Evolutionary conservation across 37 sponge, comb jelly and placozoan genomes (phyloP).

Genomic region (Cladorhizidae sp.): DNA sequence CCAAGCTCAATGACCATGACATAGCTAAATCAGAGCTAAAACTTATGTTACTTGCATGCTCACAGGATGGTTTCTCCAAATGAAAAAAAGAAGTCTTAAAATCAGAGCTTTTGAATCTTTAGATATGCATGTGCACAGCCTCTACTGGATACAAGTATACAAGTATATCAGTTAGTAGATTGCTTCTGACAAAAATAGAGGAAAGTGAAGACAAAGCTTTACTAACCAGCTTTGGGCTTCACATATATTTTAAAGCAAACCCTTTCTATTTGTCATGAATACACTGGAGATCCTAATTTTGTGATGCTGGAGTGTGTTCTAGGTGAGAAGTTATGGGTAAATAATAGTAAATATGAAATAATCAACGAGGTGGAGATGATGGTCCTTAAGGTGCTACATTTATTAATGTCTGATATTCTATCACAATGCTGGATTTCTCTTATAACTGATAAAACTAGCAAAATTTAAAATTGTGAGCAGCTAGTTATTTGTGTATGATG

Average conservation of each 20-base stretch:
- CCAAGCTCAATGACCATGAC: too few species aligned
- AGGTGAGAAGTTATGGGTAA: background rate
- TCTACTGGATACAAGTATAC: too few species aligned
- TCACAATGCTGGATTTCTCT: background rate
- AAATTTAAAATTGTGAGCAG: background rate
- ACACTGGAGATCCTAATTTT: background rate
- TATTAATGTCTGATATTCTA: background rate
- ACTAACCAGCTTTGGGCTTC: too few species aligned
- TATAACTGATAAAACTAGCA: background rate
- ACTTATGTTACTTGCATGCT: too few species aligned
- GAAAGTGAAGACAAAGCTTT: too few species aligned
- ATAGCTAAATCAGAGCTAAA: too few species aligned
- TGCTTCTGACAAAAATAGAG: too few species aligned
- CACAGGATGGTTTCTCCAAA: too few species aligned
- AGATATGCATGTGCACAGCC: too few species aligned
- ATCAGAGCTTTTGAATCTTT: too few species aligned
- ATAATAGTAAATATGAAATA: background rate
- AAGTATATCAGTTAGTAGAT: too few species aligned
- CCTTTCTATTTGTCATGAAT: background rate
- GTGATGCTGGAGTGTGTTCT: background rate
- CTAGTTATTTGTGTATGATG: slow-evolving; percentile 1
- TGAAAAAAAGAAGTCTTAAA: too few species aligned
- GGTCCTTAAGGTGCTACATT: background rate
- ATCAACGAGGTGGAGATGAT: background rate
- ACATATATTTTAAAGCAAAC: background rate